Conservation (phyloP, 2,113 vertebrate genomes). For the Pygoscelis adeliae region DNA sequence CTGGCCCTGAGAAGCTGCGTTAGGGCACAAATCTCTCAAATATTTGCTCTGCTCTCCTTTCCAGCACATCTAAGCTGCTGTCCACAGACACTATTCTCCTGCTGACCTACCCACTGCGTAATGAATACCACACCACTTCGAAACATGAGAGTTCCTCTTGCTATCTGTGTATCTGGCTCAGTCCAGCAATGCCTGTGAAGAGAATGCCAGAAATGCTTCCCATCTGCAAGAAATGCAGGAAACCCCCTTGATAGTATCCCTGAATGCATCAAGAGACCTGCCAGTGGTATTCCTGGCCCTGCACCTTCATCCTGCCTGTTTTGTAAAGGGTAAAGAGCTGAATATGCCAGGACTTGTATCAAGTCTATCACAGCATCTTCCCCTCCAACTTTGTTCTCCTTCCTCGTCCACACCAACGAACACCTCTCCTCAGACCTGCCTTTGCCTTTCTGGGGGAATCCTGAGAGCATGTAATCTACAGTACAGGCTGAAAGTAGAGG, state of each 20-base stretch:
- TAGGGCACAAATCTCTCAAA: neutral
- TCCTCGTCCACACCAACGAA: neutral
- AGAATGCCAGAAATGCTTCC: neutral
- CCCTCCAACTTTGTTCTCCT: neutral
- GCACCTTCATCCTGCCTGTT: neutral
- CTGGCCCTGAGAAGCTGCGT: neutral
- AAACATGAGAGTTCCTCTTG: neutral
- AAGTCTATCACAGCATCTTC: neutral
- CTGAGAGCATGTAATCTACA: neutral
- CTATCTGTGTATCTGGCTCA: neutral
- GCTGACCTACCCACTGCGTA: neutral
- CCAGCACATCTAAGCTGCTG: neutral
- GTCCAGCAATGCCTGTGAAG: neutral
- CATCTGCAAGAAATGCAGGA: neutral
- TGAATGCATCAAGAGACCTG: neutral
- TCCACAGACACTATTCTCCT: neutral
- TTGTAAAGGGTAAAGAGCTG: neutral
- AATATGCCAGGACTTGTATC: neutral
- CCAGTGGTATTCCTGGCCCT: neutral
- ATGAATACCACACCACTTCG: neutral
- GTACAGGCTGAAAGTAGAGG: neutral
- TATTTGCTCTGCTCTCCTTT: conserved; percentile 8
- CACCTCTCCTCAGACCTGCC: neutral
- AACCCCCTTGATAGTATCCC: neutral
- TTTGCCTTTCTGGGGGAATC: neutral